Base-by-base conservation (phyloP, 1,140 invertebrate species). In the Calliopsis andreniformis region DNA sequence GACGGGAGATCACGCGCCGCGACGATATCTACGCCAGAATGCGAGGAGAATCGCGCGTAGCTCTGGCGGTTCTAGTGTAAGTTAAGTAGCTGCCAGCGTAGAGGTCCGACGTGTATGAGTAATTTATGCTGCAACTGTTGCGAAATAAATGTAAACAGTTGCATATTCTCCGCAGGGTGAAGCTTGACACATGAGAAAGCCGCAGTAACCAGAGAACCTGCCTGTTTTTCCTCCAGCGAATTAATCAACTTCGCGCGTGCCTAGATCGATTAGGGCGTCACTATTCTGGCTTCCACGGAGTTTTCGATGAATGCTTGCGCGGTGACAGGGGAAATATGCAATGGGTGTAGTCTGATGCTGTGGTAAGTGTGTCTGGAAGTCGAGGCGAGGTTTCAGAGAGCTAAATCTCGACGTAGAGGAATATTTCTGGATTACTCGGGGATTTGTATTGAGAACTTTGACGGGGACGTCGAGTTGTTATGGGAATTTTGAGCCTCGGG, bases 1-100 rank as follows among this genome's bases (percentile, higher is more conserved):
- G 85, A 91, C 89, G 82, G 42, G 70, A 87, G 87, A 90, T 91
- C 76, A 76, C 70, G 73, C 70, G 73, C 70, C 80, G 75, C 75
- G 28, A 56, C 70, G 89, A 91, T 90, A 78, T 72, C 71, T 51
- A 56, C 47, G 30, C 39, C 35, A 58, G 71, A 43, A 62, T 47
- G 64, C 30, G 58, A 70, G 72, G 64, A 75, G 35, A 73, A 53
- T 14, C 6, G 69, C 32, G 18, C 32, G 23, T 51, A 70, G 12
- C 12, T 7, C 6, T 5, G 0, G 10, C 20, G 4, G 10, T n/a
- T 12, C 18, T 0, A 6, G 23, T 4, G 23, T 7, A 10, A 18
- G 16, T 3, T 10, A n/a, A n/a, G n/a, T n/a, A n/a, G n/a, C n/a
- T n/a, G n/a, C n/a, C n/a, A n/a, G n/a, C n/a, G n/a, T n/a, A n/a